Base-by-base conservation (phyloP, 2,888 invertebrate genomes). In the Caenorhabditis uteleia region DNA sequence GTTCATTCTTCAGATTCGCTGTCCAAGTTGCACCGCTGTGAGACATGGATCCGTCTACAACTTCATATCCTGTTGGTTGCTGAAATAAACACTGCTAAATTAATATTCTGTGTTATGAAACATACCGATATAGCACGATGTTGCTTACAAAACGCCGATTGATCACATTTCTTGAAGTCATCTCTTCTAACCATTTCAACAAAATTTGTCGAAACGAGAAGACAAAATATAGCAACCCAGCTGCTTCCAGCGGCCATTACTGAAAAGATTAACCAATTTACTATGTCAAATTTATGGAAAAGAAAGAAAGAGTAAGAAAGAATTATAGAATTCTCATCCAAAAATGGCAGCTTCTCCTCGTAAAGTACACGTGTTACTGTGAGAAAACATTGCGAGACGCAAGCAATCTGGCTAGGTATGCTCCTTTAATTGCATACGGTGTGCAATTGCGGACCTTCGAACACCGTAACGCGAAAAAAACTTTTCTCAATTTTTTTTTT, bases 141-240 rank as follows among this genome's bases (percentile, higher is more conserved):
- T 21, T 68, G 51, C 61, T 79, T 82, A 73, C 82, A 82, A 53
- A 81, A 82, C 23, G 69, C 74, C 7, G 78, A 70, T 55, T 82
- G 82, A 8, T 81, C 79, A 50, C 82, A 82, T 0, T 79, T 81
- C 53, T 82, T 82, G 64, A 80, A 82, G 29, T 82, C 82, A 7
- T 71, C 62, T 40, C 77, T 46, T 29, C 79, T 82, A 20, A 79
- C 64, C 57, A 54, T 58, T 23, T 57, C 40, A 14, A 64, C 57
- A 36, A 45, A 36, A 8, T 31, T 18, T 18, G 53, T 34, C 3
- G 53, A n/a, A 26, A 53, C 47, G 29, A 57, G 29, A 6, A 57
- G n/a, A 4, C 51, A 6, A 4, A 59, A 16, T 3, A 43, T 7
- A 18, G 47, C 21, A 23, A 43, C 20, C 53, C 51, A 53, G 36